Evolutionary conservation across 2,888 invertebrate species (phyloP).

Genomic region (Pomacea canaliculata): DNA sequence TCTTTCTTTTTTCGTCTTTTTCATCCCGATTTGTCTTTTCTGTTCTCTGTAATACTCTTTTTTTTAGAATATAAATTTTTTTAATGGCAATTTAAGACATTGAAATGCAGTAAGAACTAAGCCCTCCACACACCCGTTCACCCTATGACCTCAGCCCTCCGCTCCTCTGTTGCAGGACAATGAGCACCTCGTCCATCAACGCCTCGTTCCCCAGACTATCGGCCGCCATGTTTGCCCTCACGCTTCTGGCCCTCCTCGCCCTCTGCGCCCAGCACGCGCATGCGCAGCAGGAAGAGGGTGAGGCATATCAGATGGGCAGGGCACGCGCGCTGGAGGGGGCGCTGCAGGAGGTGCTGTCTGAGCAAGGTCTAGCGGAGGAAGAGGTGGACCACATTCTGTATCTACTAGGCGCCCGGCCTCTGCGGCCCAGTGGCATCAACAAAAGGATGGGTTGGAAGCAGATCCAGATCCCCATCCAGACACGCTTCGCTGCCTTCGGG

Average conservation of each 20-base stretch:
- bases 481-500: conserved; percentile 38
- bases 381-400: conserved; percentile 7
- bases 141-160: too few relatives aligned
- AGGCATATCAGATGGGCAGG: background rate
- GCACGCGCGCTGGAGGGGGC: background rate
- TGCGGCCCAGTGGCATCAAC: background rate
- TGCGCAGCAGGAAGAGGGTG: background rate
- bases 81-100: too few relatives aligned
- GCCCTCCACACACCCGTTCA: too few relatives aligned
- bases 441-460: conserved; percentile 1
- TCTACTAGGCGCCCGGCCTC: background rate
- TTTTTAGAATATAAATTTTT: too few relatives aligned
- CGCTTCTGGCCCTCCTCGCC: conserved; percentile 10
- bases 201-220: background rate
- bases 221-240: background rate
- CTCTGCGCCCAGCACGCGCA: conserved; percentile 13
- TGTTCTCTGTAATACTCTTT: too few relatives aligned
- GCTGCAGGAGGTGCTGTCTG: background rate
- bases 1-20: too few relatives aligned
- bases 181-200: too few relatives aligned
- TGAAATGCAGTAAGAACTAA: too few relatives aligned
- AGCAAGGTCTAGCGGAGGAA: conserved; percentile 2
- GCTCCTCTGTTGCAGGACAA: too few relatives aligned
- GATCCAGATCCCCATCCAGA: conserved; percentile 32
- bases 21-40: too few relatives aligned